phyloP scores from a whole-genome alignment of 2,888 invertebrate species.

The Apodemia duryi region DNA sequence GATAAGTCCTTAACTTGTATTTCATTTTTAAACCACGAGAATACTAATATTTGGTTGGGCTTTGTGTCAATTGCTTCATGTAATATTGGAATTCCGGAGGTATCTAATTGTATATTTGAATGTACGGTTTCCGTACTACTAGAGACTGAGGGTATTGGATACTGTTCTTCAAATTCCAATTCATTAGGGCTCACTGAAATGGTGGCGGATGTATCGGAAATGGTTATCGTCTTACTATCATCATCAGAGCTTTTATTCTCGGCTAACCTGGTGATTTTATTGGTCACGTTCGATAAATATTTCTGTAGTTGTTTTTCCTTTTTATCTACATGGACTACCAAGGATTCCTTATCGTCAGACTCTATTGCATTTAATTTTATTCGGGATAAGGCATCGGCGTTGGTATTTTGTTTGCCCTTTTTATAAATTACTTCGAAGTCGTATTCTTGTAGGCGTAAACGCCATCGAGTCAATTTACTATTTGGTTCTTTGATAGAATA shows the following conservation, averaged over 20 bases:
- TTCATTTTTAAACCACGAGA: constrained; percentile 31
- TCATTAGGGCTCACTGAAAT: constrained; percentile 13
- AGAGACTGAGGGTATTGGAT: constrained; percentile 1
- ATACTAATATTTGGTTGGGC: constrained; percentile 31
- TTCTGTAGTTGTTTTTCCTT: constrained; percentile 10
- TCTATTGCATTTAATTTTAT: constrained; percentile 27
- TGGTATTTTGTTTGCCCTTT: constrained; percentile 32
- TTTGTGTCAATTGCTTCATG: constrained; percentile 39
- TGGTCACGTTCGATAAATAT: neutral
- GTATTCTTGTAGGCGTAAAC: too few relatives aligned
- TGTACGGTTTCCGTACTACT: constrained; percentile 21
- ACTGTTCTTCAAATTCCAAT: neutral
- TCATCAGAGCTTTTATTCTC: constrained; percentile 3
- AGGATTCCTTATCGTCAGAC: constrained; percentile 19
- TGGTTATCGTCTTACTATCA: constrained; percentile 4
- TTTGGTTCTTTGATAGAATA: too few relatives aligned
- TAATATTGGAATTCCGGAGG: constrained; percentile 25
- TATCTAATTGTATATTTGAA: constrained; percentile 21
- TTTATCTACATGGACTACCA: constrained; percentile 23
- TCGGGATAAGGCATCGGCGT: constrained; percentile 25
- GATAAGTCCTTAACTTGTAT: constrained; percentile 32
- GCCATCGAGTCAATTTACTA: too few relatives aligned
- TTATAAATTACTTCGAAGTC: constrained; percentile 30
- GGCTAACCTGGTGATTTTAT: neutral
- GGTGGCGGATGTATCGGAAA: constrained; percentile 17